Conservation (phyloP, 2,888 invertebrate species). For the Tetragonula carbonaria region DNA sequence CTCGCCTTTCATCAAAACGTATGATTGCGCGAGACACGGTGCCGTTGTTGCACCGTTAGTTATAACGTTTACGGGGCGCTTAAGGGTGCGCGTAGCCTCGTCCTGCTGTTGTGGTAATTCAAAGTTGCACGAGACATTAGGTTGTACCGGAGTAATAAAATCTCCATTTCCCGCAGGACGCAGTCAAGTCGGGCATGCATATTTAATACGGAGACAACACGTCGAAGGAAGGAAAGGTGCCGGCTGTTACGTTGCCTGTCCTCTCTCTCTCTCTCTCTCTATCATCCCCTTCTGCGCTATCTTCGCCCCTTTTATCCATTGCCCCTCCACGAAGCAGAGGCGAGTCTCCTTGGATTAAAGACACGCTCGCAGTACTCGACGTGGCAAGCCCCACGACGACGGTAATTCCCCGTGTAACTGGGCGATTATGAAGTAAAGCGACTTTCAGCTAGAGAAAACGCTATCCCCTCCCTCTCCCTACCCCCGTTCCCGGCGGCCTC, state of each 20-base stretch:
- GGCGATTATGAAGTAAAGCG: slow-evolving; percentile 68
- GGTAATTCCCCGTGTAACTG: slow-evolving; percentile 70
- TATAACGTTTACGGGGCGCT: slow-evolving; percentile 52
- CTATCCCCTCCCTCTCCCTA: not conserved
- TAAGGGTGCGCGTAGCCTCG: slow-evolving; percentile 49
- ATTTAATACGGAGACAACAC: slow-evolving; percentile 70
- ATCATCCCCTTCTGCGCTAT: not conserved
- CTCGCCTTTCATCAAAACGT: not conserved
- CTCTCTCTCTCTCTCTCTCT: slow-evolving; percentile 7
- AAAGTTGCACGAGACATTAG: slow-evolving; percentile 71
- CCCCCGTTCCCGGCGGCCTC: not conserved
- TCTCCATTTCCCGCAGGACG: slow-evolving; percentile 74
- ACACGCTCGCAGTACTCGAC: slow-evolving; percentile 62
- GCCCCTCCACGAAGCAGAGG: slow-evolving; percentile 6
- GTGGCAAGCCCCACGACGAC: slow-evolving; percentile 63
- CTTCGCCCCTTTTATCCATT: slow-evolving; percentile 28
- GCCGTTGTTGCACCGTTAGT: not conserved
- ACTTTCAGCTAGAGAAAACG: slow-evolving; percentile 60
- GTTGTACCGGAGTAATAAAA: slow-evolving; percentile 72
- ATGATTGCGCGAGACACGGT: not conserved
- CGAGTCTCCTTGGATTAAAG: slow-evolving; percentile 67
- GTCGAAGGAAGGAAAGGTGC: slow-evolving; percentile 67
- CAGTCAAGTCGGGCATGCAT: slow-evolving; percentile 71
- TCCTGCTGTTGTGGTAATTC: slow-evolving; percentile 65
- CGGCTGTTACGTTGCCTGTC: slow-evolving; percentile 32